These are phyloP conservation scores for Pilophorus perplexus DNA, from an alignment of 2,888 invertebrate species.

Conservation along the genomic window DNA sequence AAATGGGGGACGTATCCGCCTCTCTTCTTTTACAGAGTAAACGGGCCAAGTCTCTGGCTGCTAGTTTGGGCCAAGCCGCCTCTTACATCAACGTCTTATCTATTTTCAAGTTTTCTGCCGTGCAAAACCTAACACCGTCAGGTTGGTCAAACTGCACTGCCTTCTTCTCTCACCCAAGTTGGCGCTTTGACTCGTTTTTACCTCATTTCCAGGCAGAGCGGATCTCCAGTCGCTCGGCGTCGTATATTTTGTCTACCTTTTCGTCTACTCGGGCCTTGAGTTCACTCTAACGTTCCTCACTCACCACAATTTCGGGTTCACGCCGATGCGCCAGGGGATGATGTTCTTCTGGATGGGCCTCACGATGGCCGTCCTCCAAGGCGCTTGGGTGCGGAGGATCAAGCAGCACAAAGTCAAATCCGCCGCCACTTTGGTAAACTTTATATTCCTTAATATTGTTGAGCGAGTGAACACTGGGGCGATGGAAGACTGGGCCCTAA, in stretches of 20 bases:
- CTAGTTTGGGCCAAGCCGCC: constrained; percentile 64
- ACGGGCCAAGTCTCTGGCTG: constrained; percentile 66
- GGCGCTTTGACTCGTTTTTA: background rate
- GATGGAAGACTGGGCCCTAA: no score
- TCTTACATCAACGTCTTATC: constrained; percentile 62
- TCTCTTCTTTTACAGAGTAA: constrained; percentile 59
- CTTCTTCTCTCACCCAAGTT: background rate
- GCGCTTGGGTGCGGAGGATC: constrained; percentile 80
- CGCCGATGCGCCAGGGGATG: constrained; percentile 94
- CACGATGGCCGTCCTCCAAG: constrained; percentile 88
- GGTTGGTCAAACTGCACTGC: constrained; percentile 47
- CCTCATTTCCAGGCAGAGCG: constrained; percentile 58
- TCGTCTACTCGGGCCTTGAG: constrained; percentile 83
- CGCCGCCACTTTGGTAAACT: constrained; percentile 63
- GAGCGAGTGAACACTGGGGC: background rate
- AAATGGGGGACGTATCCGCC: no score
- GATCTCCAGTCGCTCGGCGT: constrained; percentile 67
- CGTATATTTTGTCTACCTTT: constrained; percentile 80
- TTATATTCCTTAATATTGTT: background rate
- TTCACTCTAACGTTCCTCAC: constrained; percentile 96
- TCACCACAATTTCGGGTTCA: constrained; percentile 85
- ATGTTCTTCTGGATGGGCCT: constrained; percentile 94
- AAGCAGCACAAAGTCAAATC: constrained; percentile 68
- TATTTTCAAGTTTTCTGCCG: constrained; percentile 64
- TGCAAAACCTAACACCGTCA: constrained; percentile 60